Evolutionary conservation across 2,113 vertebrate species (phyloP), one percentile per base, ranked within the genome.

Genomic region (Fregetta grallaria): DNA sequence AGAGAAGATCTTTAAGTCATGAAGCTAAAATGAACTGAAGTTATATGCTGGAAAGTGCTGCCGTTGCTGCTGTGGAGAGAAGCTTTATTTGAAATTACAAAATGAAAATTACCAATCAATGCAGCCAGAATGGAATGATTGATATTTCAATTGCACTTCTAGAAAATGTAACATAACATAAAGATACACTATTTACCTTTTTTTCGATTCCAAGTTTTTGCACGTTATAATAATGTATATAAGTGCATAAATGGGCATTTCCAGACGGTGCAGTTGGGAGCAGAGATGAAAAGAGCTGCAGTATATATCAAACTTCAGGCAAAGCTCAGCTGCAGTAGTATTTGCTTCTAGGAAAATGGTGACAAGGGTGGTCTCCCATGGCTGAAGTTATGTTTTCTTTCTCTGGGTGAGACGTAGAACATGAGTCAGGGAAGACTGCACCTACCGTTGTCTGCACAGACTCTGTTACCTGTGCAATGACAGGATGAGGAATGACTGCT

Each of bases 61-160:
- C 79, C 3, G 22, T 94, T 86, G 72, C 93, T 97, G 92, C 73
- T 73, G 96, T 73, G 25, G 90, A 49, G 36, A 95, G 94, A 88
- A 95, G 95, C 86, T 98, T 98, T 97, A 98, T 94, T 98, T 97
- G 98, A 98, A 97, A 97, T 97, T 97, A 96, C 96, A 97, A 96
- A 97, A 98, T 98, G 98, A 98, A 97, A 97, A 98, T 97, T 96
- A 96, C 98, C 62, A 29, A 98, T 98, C 98, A 97, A 97, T 97
- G 97, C 84, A 88, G 96, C 74, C 68, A 92, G 96, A 95, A 95
- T 72, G 65, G 92, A 97, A 97, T 95, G 97, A 97, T 89, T 94
- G 92, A 96, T n/a, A 91, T 85, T 92, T 98, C 97, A 82, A 71
- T 81, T 90, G 98, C 11, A 5, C 92, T 84, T 66, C 26, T 36